A percentile compares a stretch with the other conserved stretches of the same genome.
phyloP scores from a whole-genome alignment of 1,140 invertebrate genomes.

The Macrocentrus cingulum region DNA sequence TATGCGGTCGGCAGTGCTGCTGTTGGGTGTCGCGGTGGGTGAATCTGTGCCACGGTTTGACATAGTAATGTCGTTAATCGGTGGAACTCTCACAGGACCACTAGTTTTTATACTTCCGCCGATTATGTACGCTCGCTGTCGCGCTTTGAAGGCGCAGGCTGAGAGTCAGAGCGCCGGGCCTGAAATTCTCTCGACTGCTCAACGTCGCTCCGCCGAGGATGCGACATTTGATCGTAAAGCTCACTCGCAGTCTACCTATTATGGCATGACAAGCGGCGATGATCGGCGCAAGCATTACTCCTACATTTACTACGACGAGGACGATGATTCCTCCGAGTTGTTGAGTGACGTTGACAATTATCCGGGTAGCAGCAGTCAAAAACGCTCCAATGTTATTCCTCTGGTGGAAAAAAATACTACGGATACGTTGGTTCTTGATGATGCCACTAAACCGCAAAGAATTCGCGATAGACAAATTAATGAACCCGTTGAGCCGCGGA shows the following conservation, averaged over 20 bases:
- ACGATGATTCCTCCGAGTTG: conserved; percentile 22
- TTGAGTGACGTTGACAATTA: conserved; percentile 28
- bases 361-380: background rate
- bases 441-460: conserved; percentile 30
- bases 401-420: conserved; percentile 9
- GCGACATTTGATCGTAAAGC: conserved; percentile 41
- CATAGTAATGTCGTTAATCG: conserved; percentile 84
- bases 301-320: conserved; percentile 44
- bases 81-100: conserved; percentile 81
- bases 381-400: conserved; percentile 14
- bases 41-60: conserved; percentile 86
- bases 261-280: conserved; percentile 34
- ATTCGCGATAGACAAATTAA: conserved; percentile 4
- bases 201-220: conserved; percentile 34
- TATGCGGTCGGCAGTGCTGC: conserved; percentile 71
- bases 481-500: background rate
- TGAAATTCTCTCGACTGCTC: conserved; percentile 35
- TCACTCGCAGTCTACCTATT: conserved; percentile 43
- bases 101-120: conserved; percentile 84
- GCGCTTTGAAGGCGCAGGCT: conserved; percentile 35
- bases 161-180: conserved; percentile 22
- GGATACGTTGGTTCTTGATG: conserved; percentile 27
- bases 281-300: conserved; percentile 36
- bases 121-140: conserved; percentile 69
- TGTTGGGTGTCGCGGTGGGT: conserved; percentile 73